Evolutionary conservation across 1,140 invertebrate species (phyloP), one percentile per base, ranked within the genome.

Genomic region (Calephelis nemesis): DNA sequence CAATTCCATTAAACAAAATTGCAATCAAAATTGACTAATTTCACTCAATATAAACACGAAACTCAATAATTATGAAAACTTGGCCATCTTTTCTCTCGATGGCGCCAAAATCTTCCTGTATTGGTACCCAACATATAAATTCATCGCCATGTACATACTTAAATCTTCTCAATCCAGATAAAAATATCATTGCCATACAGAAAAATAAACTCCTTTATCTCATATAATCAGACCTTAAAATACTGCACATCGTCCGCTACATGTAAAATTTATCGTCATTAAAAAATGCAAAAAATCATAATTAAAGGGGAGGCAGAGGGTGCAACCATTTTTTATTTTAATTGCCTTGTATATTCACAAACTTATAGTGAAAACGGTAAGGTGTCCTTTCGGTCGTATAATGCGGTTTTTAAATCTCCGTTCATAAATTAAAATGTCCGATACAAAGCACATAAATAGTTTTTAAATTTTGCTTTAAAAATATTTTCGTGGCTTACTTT

Each of bases 271-370:
- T 90, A 90, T 88, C 82, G 84, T 85, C 82, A 87, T 86, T 86
- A 87, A 90, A 90, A 90, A 87, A 84, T 84, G 82, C 80, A 84
- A 88, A 88, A 89, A 88, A 86, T 81, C 78, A 86, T 90, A 87
- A 88, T 90, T 84, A 88, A 87, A 87, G 82, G 85, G 87, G 85
- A 84, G 85, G 83, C 73, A 72, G 75, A 82, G 82, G 83, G 79
- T 82, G 82, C 76, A 81, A 76, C 82, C 83, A 89, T 88, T 90
- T 88, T 90, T 87, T 90, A 90, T 83, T 88, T 88, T 87, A 88
- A 88, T 88, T 87, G 84, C 83, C 85, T 86, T 87, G 87, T 90
- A 90, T 87, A 90, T 88, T 87, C 81, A 81, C 78, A 84, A 87
- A 90, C 82, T 85, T 90, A 82, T 88, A 87, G 83, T 83, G 77